A percentile compares a stretch with the other conserved stretches of the same genome.
Conservation (phyloP, 2,797 vertebrate species). For the Galago senegalensis region DNA sequence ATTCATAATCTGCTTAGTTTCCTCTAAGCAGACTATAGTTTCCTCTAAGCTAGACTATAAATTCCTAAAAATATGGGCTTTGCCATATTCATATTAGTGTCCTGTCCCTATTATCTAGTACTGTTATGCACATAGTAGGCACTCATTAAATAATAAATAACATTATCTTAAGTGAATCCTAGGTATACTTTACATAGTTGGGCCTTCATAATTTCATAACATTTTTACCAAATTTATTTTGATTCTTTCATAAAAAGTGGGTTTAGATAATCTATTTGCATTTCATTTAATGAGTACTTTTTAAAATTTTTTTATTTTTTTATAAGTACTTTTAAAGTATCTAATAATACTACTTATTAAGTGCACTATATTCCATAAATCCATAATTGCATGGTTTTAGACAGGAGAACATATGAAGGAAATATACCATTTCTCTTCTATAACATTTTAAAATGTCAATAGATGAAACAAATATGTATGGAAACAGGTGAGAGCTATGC, state of each 20-base stretch:
- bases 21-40: too few relatives aligned
- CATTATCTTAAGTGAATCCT: background rate
- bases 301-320: too few relatives aligned
- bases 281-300: slow-evolving; percentile 50
- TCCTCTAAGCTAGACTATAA: background rate
- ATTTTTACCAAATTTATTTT: slow-evolving; percentile 45
- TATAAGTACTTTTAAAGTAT: slow-evolving; percentile 7
- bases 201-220: slow-evolving; percentile 16
- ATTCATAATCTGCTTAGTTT: slow-evolving; percentile 33
- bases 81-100: background rate
- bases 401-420: background rate
- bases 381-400: slow-evolving; percentile 13
- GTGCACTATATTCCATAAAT: background rate
- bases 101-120: background rate
- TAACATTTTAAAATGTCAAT: slow-evolving; percentile 7
- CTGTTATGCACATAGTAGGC: background rate
- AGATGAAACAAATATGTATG: background rate
- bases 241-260: slow-evolving; percentile 44
- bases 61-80: background rate
- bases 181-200: background rate
- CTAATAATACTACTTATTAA: slow-evolving; percentile 12
- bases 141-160: slow-evolving; percentile 16
- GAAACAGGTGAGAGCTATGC: background rate
- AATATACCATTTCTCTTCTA: background rate
- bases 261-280: slow-evolving; percentile 30